Evolutionary conservation across 2,888 invertebrate genomes (phyloP), one percentile per base, ranked within the genome.

Genomic region (Sepiola atlantica): DNA sequence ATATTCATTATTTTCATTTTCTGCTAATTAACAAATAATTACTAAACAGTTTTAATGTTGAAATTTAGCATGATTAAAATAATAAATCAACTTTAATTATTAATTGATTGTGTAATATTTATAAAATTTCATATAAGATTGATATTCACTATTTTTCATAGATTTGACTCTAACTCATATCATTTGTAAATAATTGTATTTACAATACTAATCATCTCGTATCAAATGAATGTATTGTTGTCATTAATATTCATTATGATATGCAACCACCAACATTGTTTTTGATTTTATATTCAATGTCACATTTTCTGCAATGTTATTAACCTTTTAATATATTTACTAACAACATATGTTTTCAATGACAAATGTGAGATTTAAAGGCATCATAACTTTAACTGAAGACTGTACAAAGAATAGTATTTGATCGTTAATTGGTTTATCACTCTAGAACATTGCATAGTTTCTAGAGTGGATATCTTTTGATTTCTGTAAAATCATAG

Each of bases 1-100:
- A 77, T 77, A 32, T 77, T 77, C n/a, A 77, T 77, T 77, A 77
- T 61, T 90, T 61, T n/a, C 77, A 77, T 57, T 90, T 57, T 93
- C 57, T 35, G 35, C 57, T 55, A 57, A 93, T 57, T 35, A 45
- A 93, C 77, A 94, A 35, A 94, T 94, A 93, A 91, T 45, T 94
- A 94, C 90, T 54, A 54, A 35, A 54, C 35, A 91, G 32, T 91
- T 45, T 90, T n/a, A 91, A 94, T 57, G 90, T 94, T 77, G 77
- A 77, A 77, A 77, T 77, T n/a, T 77, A 77, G 77, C 77, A 77
- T 77, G 77, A 77, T 32, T n/a, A 77, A 77, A 77, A 77, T n/a
- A n/a, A 77, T 77, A 77, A 77, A 77, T 77, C 77, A 32, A n/a
- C n/a, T 77, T 77, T n/a, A 77, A 77, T 61, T 24, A 61, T 77